Conservation (phyloP, 2,113 vertebrate genomes). For the Notechis scutatus region DNA sequence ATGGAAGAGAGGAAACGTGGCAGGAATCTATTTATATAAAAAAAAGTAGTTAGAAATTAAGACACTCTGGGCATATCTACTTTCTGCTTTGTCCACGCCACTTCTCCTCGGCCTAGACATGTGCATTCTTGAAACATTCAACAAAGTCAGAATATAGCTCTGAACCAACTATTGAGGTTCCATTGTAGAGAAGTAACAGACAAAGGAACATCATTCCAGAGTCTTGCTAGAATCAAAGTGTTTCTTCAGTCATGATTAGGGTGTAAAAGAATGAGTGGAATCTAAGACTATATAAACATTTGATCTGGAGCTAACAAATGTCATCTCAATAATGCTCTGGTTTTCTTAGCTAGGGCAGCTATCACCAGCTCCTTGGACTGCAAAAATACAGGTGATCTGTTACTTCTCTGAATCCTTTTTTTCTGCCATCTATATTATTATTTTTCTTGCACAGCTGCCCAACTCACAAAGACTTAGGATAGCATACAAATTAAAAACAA, state of each 20-base stretch:
- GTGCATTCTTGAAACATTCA: not conserved
- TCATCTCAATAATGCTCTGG: not conserved
- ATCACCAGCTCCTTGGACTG: not conserved
- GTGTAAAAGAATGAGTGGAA: not conserved
- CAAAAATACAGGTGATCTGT: not conserved
- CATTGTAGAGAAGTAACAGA: not conserved
- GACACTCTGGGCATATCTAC: not conserved
- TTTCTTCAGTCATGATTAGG: not conserved
- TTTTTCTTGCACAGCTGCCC: not conserved
- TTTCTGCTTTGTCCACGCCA: not conserved
- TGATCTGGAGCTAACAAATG: not conserved
- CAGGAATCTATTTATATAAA: not conserved
- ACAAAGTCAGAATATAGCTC: not conserved
- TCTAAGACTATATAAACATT: not conserved
- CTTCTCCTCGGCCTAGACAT: not conserved
- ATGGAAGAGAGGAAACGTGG: not conserved
- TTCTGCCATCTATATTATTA: not conserved
- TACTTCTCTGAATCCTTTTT: not conserved
- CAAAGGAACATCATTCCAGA: not conserved
- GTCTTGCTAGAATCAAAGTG: not conserved
- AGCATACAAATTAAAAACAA: not conserved
- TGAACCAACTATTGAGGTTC: not conserved
- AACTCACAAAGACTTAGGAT: not conserved
- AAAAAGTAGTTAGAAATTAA: not conserved
- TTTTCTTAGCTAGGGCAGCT: not conserved